phyloP scores from a whole-genome alignment of 2,113 vertebrate species.

The Abramis brama region DNA sequence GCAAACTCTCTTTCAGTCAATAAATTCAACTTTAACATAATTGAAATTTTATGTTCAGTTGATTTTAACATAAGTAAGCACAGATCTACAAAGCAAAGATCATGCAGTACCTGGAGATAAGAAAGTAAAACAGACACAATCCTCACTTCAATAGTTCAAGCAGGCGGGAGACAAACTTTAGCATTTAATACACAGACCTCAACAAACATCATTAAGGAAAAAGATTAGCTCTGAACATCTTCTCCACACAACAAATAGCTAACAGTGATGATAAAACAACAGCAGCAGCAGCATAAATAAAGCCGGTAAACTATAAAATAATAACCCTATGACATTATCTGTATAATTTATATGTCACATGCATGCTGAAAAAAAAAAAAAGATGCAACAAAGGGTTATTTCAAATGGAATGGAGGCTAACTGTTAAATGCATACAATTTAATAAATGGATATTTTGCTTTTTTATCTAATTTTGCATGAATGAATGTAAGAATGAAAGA shows the following conservation, averaged over 20 bases:
- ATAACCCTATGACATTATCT: background rate
- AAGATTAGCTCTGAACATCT: background rate
- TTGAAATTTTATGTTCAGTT: background rate
- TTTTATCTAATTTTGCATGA: too few species aligned
- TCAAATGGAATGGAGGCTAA: background rate
- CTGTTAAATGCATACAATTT: background rate
- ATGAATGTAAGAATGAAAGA: too few species aligned
- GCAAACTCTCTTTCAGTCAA: background rate
- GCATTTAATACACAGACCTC: background rate
- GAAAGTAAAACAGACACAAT: background rate
- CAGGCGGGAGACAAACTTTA: background rate
- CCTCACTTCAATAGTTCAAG: background rate
- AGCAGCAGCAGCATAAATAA: background rate
- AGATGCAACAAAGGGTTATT: background rate
- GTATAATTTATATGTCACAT: background rate
- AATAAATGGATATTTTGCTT: too few species aligned
- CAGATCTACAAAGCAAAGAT: slow-evolving; percentile 8
- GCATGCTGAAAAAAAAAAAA: background rate
- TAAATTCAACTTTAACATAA: background rate
- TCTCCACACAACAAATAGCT: slow-evolving; percentile 14
- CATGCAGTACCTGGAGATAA: background rate
- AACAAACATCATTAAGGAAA: slow-evolving; percentile 3
- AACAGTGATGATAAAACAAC: slow-evolving; percentile 10
- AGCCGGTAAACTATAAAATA: background rate
- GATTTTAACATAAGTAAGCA: background rate